Percentiles rank a stretch among this genome's conserved stretches.
Evolutionary conservation across 1,140 invertebrate species (phyloP).

Genomic region (Neotoxoptera formosana): DNA sequence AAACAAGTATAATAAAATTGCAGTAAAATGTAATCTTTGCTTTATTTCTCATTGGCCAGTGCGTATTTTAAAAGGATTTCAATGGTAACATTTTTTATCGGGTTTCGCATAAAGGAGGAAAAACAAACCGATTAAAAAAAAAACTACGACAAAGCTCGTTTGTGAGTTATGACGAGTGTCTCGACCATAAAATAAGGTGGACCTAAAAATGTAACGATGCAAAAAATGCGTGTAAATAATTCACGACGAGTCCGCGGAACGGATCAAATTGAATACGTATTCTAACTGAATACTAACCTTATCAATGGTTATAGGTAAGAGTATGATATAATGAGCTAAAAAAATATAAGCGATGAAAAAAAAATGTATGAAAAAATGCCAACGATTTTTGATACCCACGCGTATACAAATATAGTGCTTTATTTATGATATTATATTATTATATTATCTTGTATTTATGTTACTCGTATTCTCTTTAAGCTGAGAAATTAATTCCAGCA

Average conservation of each 20-base stretch:
- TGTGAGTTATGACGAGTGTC: background rate
- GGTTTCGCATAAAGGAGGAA: background rate
- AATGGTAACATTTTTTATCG: background rate
- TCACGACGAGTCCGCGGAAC: background rate
- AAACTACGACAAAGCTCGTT: background rate
- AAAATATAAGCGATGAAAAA: background rate
- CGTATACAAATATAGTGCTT: background rate
- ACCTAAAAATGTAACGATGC: background rate
- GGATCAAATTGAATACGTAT: slow-evolving; percentile 30
- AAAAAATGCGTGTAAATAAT: background rate
- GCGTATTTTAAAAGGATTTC: background rate
- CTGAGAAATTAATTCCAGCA: too few species aligned
- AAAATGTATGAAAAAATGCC: background rate
- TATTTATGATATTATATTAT: background rate
- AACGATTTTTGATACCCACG: background rate
- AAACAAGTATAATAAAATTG: background rate
- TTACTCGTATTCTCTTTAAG: too few species aligned
- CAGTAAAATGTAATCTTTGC: background rate
- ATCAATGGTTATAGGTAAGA: background rate
- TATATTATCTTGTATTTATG: background rate
- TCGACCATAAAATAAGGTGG: background rate
- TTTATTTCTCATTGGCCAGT: background rate
- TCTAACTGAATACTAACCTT: too few species aligned
- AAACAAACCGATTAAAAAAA: background rate
- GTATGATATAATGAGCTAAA: background rate